Evolutionary conservation across 2,113 vertebrate genomes (phyloP).

Genomic region (Axis porcinus): DNA sequence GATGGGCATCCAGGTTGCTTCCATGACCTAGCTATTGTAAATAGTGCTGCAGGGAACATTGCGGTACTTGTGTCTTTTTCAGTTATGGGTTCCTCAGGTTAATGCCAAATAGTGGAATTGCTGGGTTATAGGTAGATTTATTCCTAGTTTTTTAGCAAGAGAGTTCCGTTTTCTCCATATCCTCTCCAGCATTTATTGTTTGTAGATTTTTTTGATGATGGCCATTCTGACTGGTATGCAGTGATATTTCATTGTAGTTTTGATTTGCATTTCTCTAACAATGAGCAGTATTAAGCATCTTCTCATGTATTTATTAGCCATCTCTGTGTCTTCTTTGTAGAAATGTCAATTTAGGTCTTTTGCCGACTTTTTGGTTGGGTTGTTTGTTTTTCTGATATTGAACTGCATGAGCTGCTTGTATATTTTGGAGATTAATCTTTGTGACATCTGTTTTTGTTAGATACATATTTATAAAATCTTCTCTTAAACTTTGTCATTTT

Average conservation of each 20-base stretch:
- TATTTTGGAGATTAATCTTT: neutral
- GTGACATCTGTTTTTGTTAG: slow-evolving; percentile 24
- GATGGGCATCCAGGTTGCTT: neutral
- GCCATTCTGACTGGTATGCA: neutral
- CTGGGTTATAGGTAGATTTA: neutral
- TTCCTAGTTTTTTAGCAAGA: neutral
- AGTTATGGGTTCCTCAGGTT: neutral
- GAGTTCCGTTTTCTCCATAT: neutral
- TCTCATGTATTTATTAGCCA: neutral
- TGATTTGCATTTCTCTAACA: neutral
- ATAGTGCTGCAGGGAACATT: neutral
- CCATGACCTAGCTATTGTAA: neutral
- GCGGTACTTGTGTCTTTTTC: neutral
- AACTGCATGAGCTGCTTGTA: neutral
- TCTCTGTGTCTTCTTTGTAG: neutral
- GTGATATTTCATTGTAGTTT: neutral
- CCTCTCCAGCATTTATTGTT: neutral
- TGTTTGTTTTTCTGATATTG: neutral
- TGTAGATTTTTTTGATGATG: neutral
- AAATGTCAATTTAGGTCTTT: neutral
- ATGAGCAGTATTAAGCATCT: neutral
- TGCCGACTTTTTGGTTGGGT: neutral
- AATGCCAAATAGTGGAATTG: neutral
- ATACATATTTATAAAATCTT: slow-evolving; percentile 3
- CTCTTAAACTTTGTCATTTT: slow-evolving; percentile 5